These are phyloP conservation scores for Andricus curvator DNA, from an alignment of 2,888 invertebrate species.

Conservation along the genomic window DNA sequence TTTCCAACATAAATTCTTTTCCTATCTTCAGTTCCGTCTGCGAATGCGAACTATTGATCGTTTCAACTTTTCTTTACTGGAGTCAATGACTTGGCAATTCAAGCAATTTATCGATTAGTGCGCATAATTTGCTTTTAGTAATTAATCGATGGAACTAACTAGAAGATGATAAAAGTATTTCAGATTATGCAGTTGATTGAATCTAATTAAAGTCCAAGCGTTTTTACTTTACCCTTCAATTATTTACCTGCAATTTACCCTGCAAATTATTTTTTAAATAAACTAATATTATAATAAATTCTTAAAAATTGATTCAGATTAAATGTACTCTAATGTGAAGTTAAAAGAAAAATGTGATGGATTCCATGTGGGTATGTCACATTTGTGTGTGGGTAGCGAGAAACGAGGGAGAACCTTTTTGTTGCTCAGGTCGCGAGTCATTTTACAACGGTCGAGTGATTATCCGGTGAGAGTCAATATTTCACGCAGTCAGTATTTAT, in stretches of 20 bases:
- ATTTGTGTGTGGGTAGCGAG: slow-evolving; percentile 10
- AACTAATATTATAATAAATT: not conserved
- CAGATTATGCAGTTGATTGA: not conserved
- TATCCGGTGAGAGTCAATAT: not conserved
- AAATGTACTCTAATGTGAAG: not conserved
- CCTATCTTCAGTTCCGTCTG: not conserved
- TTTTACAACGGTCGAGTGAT: slow-evolving; percentile 7
- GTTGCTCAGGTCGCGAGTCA: not conserved
- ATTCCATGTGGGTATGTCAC: not conserved
- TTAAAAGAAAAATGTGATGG: not conserved
- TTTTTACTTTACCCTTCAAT: no score
- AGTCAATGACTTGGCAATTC: not conserved
- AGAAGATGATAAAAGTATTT: not conserved
- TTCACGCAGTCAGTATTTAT: not conserved
- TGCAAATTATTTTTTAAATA: not conserved
- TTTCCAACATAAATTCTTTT: not conserved
- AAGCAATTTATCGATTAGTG: slow-evolving; percentile 20
- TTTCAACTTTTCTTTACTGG: not conserved
- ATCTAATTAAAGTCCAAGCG: not conserved
- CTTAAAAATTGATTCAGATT: not conserved
- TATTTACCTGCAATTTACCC: no score
- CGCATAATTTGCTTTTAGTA: not conserved
- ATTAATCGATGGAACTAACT: not conserved
- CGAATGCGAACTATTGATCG: not conserved
- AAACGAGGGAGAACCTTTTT: not conserved